Conservation (phyloP, 2,797 vertebrate species). For the Chanos chanos region DNA sequence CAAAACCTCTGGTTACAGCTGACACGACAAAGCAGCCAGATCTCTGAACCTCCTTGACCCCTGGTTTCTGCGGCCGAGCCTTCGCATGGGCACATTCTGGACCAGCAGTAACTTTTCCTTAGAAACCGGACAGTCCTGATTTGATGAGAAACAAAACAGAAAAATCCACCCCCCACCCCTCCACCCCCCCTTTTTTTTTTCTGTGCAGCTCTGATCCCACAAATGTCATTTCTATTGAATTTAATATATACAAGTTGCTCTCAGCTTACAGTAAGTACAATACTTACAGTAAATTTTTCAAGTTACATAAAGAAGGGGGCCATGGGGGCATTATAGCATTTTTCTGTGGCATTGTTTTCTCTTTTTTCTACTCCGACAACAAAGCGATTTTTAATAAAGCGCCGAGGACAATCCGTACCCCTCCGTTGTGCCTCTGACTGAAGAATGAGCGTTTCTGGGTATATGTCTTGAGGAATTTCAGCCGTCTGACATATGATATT, state of each 20-base stretch:
- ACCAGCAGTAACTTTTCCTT: neutral
- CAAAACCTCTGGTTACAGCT: constrained; percentile 29
- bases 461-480: constrained; percentile 60
- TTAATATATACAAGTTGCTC: no score
- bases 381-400: constrained; percentile 1
- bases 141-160: no score
- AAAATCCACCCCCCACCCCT: no score
- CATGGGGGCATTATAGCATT: no score
- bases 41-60: constrained; percentile 12
- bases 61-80: constrained; percentile 18
- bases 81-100: constrained; percentile 23
- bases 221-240: no score
- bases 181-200: no score
- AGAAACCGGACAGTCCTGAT: neutral
- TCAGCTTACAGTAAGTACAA: no score
- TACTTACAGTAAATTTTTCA: no score
- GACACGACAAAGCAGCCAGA: constrained; percentile 19
- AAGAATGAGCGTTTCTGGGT: constrained; percentile 49
- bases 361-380: neutral
- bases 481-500: constrained; percentile 56
- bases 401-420: constrained; percentile 1
- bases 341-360: neutral
- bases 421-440: constrained; percentile 32
- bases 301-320: no score
- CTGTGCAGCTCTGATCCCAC: no score